Base-by-base conservation (phyloP, 2,797 vertebrate genomes). In the Enoplosus armatus region DNA sequence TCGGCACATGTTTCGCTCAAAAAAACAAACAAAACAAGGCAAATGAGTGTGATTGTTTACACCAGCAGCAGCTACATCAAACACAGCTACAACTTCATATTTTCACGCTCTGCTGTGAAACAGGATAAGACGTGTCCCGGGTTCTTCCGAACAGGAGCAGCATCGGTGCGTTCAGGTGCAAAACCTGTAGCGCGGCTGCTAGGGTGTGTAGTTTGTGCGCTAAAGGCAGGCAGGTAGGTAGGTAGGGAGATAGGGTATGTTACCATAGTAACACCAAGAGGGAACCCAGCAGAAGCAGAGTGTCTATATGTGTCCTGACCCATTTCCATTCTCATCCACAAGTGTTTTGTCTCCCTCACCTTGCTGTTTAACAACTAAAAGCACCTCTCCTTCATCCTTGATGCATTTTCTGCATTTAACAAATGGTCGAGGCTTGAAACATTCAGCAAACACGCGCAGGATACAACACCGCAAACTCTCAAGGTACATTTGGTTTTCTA, bases 211-310 rank as follows among this genome's bases (percentile, higher is more conserved):
- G 87, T 89, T 84, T 85, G 87, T 81, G 90, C 67, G 66, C 89
- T 83, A 77, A 82, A 85, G 77, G 72, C 86, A 89, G 89, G 82
- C 75, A 87, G 92, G 89, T 75, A 91, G 82, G 88, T 80, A 88
- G 89, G 85, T 75, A 82, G 87, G 65, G 77, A 92, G 94, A 93
- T 91, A 92, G 86, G 88, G 90, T 91, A 83, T 37, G 95, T 96
- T 95, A 92, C 95, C 95, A 96, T 96, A 94, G 95, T 95, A 96
- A 96, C 95, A 94, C 89, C 72, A 61, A 86, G 86, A 92, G 91
- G 90, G 82, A 95, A 92, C 91, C 93, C 83, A 93, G 93, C 84
- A 84, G 90, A 94, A 89, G 85, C 88, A 90, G 76, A 89, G 87
- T 89, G 85, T 95, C 88, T 93, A 76, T 93, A 94, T 93, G 94